Base-by-base conservation (phyloP, 2,797 vertebrate genomes). In the Halcyon leucocephala region DNA sequence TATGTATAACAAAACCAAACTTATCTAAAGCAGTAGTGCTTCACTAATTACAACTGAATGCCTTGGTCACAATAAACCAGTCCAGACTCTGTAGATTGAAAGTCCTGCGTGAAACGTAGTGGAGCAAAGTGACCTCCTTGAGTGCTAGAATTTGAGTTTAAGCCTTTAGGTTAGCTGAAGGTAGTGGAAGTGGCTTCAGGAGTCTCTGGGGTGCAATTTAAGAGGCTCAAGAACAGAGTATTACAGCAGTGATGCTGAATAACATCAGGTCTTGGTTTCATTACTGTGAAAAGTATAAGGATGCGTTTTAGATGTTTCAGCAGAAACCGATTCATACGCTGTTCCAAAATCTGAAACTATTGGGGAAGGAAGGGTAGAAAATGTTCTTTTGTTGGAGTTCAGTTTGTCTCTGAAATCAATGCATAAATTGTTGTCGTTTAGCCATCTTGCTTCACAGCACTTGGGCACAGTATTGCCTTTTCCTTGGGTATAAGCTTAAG, bases 401-500 rank as follows among this genome's bases (percentile, higher is more conserved):
- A 65, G 58, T 84, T 93, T 84, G 15, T 78, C 33, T 74, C 1
- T 72, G 17, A 67, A 89, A 74, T 74, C 15, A 64, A 71, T 55
- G 15, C 39, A 41, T 58, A 86, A 78, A 67, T 88, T 92, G 31
- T 74, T 95, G 73, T 95, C 46, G 64, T 91, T 92, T 95, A 86
- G 57, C 57, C 7, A 3, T 82, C 83, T 89, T 83, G 42, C 89
- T 73, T 76, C 72, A 67, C 18, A 93, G 78, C 71, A 52, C 37
- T 93, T 93, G 62, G 66, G 91, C 89, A 78, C 76, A 70, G 35
- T n/a, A 29, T 48, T 95, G 67, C 70, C 67, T 71, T 95, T 90
- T 92, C 62, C 60, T 89, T 94, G 82, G 54, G n/a, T 93, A 18
- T 44, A 35, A 95, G 42, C 57, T 95, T 86, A 87, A 93, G 71